Base-by-base conservation (phyloP, 2,888 invertebrate genomes). In the Serripes groenlandicus region DNA sequence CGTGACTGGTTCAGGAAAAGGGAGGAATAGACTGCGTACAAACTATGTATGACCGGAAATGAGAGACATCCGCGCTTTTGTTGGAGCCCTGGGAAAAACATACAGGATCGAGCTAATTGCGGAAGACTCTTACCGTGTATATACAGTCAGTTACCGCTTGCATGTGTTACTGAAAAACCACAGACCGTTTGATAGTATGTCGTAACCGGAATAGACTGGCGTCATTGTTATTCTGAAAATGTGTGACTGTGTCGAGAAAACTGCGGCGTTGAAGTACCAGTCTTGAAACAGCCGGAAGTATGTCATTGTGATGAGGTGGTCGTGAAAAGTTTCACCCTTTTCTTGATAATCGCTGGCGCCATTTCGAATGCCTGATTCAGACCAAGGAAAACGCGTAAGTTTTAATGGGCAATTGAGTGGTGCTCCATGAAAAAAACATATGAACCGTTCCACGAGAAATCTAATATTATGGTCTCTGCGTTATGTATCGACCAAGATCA, bases 211-310 rank as follows among this genome's bases (percentile, higher is more conserved):
- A 80, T 23, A 32, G n/a, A 37, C 26, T 71, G 69, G 62, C 75
- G 79, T 64, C 79, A 64, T 49, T 23, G 26, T 54, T 75, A 52
- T 75, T 60, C 75, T 74, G n/a, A 64, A 75, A 71, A 70, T 80
- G 79, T 80, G 79, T 80, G 79, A 80, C 70, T 80, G 64, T 80
- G 71, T 75, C 75, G 66, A 49, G 37, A 69, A 35, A 74, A 60
- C 71, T 56, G 42, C 49, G 28, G 60, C 21, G 32, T 42, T 60
- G 34, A 62, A 62, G 62, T 58, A 35, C 78, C 68, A 75, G 54
- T 79, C 69, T 37, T 62, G 15, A 42, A 37, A 62, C n/a, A n/a
- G 54, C 49, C 79, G 79, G 79, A 79, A 75, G 70, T 74, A n/a
- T 4, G 49, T 34, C 30, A 62, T 75, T 62, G 60, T 21, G n/a